Conservation (phyloP, 2,888 invertebrate genomes). For the Morpho helenor region DNA sequence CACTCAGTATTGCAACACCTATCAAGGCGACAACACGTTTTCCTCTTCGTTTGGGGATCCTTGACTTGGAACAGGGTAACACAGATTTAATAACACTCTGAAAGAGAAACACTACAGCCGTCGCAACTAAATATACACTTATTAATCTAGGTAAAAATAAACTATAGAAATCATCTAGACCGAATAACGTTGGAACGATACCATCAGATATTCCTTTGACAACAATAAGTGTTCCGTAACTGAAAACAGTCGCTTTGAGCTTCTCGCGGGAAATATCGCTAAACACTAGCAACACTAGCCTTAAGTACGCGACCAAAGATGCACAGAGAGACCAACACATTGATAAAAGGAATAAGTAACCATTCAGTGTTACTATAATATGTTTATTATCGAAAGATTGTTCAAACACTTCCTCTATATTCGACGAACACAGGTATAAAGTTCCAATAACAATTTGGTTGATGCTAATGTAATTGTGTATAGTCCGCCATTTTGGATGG, state of each 20-base stretch:
- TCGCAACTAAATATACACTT: constrained; percentile 13
- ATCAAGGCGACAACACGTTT: constrained; percentile 6
- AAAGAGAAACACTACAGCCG: constrained; percentile 19
- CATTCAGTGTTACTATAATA: constrained; percentile 6
- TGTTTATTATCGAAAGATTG: not conserved
- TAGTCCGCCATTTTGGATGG: constrained; percentile 26
- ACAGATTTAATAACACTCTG: constrained; percentile 17
- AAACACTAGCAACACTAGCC: constrained; percentile 24
- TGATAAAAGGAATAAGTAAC: constrained; percentile 15
- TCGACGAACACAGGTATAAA: constrained; percentile 17
- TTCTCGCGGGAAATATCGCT: constrained; percentile 23
- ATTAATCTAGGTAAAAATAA: not conserved
- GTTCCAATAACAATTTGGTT: constrained; percentile 26
- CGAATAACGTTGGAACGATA: constrained; percentile 4
- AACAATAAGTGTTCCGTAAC: constrained; percentile 12
- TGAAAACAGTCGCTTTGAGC: constrained; percentile 16
- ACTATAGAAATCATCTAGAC: not conserved
- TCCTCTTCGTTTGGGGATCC: not conserved
- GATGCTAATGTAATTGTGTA: constrained; percentile 28
- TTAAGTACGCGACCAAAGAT: constrained; percentile 22
- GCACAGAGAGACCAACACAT: constrained; percentile 28
- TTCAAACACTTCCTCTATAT: not conserved
- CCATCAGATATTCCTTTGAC: constrained; percentile 14
- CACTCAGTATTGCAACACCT: constrained; percentile 23
- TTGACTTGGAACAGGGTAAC: constrained; percentile 9